Evolutionary conservation across 2,888 invertebrate genomes (phyloP), one percentile per base, ranked within the genome.

Genomic region (Athrips mouffetella): DNA sequence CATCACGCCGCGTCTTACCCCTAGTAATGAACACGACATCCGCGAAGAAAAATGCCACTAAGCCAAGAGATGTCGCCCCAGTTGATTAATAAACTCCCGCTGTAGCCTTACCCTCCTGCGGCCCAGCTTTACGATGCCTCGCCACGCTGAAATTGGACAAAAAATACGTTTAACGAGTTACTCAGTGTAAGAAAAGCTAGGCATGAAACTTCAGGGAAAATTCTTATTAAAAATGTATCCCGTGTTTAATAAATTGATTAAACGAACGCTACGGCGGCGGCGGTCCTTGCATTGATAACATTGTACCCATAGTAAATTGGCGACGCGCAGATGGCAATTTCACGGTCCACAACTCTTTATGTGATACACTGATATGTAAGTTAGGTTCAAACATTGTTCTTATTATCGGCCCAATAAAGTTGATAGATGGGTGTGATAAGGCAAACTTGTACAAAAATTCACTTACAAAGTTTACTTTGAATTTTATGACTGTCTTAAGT

Each of bases 31-130:
- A 76, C 71, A 76, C 63, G 71, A 73, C 72, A 73, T 76, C 73
- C 76, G 74, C 67, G 60, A 61, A 80, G 82, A 84, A 88, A 87
- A 87, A 87, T 80, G 68, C 76, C 66, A 74, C 72, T 74, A 73
- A 77, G 73, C 75, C 72, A 65, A 62, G 65, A 71, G 68, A 74
- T 73, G 72, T 72, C 74, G 63, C 67, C 75, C 60, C 57, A 57
- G 62, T 78, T 82, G 83, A 85, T 85, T 86, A 86, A 87, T 85
- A 86, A 84, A 81, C 73, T 76, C 72, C 49, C 51, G 35, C 53
- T 56, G 64, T 49, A 37, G 54, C 49, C 45, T 37, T 37, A 52
- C 47, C 62, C 60, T 57, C 59, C 66, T 63, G 62, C 58, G 59
- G 60, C 51, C 56, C 51, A 54, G 51, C 58, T 72, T 76, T 76